A percentile compares a stretch with the other conserved stretches of the same genome.
These are phyloP conservation scores for Pinna nobilis DNA, from an alignment of 1,140 invertebrate species.

Conservation along the genomic window DNA sequence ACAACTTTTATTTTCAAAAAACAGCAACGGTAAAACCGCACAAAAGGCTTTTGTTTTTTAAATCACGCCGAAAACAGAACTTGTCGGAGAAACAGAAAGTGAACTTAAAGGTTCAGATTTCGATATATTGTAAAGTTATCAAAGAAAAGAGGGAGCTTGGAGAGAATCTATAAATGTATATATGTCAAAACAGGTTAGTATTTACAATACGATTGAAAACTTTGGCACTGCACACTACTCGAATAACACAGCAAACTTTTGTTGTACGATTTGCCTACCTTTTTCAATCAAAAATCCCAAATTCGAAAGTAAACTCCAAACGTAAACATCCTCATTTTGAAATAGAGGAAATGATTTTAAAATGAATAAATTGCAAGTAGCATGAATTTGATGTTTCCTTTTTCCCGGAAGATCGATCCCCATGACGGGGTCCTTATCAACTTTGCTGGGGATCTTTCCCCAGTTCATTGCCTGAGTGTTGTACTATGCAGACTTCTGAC, in stretches of 20 bases:
- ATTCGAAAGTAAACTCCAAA: too few species aligned
- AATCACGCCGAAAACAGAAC: not conserved
- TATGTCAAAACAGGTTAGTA: not conserved
- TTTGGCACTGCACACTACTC: not conserved
- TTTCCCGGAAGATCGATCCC: slow-evolving; percentile 8
- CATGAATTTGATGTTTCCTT: too few species aligned
- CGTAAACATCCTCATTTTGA: too few species aligned
- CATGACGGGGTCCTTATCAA: slow-evolving; percentile 5
- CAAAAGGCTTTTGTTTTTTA: not conserved
- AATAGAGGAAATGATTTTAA: too few species aligned
- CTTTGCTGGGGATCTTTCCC: too few species aligned
- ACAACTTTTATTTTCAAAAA: slow-evolving; percentile 22
- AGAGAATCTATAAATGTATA: not conserved
- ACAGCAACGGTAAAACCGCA: not conserved
- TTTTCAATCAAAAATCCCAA: too few species aligned
- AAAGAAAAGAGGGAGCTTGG: slow-evolving; percentile 4
- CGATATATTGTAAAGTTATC: not conserved
- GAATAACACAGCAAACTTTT: too few species aligned
- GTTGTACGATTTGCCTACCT: too few species aligned
- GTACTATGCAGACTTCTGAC: too few species aligned
- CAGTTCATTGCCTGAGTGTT: too few species aligned
- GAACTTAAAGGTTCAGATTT: not conserved
- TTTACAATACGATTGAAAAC: not conserved
- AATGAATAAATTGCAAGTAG: too few species aligned
- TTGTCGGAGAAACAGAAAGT: not conserved